These are phyloP conservation scores for Serripes groenlandicus DNA, from an alignment of 2,888 invertebrate species.

Conservation along the genomic window DNA sequence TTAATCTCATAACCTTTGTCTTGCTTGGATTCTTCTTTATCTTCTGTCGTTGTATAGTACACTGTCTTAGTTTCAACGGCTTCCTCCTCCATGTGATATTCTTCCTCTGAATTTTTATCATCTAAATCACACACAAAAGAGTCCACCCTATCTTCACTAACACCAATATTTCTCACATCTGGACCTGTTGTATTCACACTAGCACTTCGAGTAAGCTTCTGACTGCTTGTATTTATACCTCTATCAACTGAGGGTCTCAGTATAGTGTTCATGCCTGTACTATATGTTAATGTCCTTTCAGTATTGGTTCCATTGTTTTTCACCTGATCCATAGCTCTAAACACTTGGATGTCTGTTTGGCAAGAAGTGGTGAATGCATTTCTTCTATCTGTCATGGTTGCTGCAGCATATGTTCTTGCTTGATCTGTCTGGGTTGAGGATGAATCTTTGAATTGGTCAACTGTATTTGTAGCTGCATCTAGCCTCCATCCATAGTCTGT, in stretches of 20 bases:
- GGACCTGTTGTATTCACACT: conserved; percentile 64
- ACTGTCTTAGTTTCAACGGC: conserved; percentile 65
- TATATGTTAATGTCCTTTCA: conserved; percentile 62
- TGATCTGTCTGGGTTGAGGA: conserved; percentile 79
- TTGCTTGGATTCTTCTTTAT: conserved; percentile 41
- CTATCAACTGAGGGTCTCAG: conserved; percentile 59
- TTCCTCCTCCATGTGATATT: conserved; percentile 65
- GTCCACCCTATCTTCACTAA: conserved; percentile 70
- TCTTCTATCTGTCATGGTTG: conserved; percentile 80
- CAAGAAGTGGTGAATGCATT: conserved; percentile 55
- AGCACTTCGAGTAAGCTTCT: conserved; percentile 49
- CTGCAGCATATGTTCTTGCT: conserved; percentile 66
- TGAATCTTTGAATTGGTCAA: conserved; percentile 67
- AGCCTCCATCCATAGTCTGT: conserved; percentile 81
- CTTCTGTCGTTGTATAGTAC: conserved; percentile 53
- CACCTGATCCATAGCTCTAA: conserved; percentile 73
- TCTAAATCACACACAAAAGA: conserved; percentile 70
- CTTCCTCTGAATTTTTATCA: conserved; percentile 68
- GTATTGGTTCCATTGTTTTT: conserved; percentile 75
- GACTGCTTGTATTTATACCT: conserved; percentile 65
- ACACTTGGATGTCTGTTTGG: conserved; percentile 80
- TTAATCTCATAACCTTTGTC: conserved; percentile 67
- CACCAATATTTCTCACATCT: conserved; percentile 58
- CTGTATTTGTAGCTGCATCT: conserved; percentile 81
- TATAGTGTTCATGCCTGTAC: conserved; percentile 77